These are phyloP conservation scores for Siniperca knerii DNA, from an alignment of 2,113 vertebrate genomes.

Conservation along the genomic window DNA sequence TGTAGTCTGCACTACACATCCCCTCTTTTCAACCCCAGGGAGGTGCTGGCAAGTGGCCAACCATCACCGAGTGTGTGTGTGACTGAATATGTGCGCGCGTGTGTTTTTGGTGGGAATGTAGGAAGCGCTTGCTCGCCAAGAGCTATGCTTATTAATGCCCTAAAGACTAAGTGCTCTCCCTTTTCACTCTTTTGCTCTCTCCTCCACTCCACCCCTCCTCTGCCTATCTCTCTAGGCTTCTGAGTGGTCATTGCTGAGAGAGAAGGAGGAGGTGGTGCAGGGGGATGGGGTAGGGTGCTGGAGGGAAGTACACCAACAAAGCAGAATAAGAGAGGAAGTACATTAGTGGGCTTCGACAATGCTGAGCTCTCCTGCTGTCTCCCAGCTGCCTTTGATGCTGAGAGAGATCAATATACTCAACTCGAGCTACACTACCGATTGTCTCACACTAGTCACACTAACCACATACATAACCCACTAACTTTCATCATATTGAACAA, in stretches of 20 bases:
- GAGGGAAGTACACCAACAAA: constrained; percentile 48
- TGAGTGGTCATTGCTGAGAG: constrained; percentile 66
- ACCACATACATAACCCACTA: constrained; percentile 42
- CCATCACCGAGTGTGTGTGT: constrained; percentile 68
- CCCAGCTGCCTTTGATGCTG: constrained; percentile 73
- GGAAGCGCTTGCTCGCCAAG: constrained; percentile 77
- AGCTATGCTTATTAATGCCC: constrained; percentile 83
- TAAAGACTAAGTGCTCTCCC: constrained; percentile 74
- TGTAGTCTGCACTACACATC: constrained; percentile 69
- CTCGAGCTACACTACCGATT: constrained; percentile 46
- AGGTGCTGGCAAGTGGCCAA: constrained; percentile 72
- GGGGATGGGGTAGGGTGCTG: constrained; percentile 28
- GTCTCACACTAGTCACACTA: constrained; percentile 33
- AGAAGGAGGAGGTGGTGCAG: constrained; percentile 44
- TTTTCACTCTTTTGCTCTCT: constrained; percentile 66
- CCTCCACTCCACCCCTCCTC: constrained; percentile 48
- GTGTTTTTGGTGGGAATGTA: constrained; percentile 72
- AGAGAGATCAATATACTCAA: constrained; percentile 65
- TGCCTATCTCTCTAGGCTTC: constrained; percentile 50
- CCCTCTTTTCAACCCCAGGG: constrained; percentile 70
- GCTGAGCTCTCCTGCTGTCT: constrained; percentile 56
- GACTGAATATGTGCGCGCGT: constrained; percentile 50
- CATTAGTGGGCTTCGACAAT: constrained; percentile 44
- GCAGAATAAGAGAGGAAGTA: constrained; percentile 60
- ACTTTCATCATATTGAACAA: constrained; percentile 30